These are phyloP conservation scores for Nasonia longicornis DNA, from an alignment of 1,140 invertebrate species.

Conservation along the genomic window DNA sequence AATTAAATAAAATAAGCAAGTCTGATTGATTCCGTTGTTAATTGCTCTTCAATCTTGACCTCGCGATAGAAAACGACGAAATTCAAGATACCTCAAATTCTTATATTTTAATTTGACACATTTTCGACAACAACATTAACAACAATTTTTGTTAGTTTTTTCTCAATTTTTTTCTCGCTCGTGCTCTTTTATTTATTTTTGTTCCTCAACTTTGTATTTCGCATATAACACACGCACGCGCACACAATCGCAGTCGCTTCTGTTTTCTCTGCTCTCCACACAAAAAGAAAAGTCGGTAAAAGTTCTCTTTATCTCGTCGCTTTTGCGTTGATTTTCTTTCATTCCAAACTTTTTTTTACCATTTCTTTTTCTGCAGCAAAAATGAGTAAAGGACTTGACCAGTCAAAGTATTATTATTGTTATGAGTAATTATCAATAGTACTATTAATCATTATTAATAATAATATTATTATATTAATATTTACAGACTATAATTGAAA, in stretches of 20 bases:
- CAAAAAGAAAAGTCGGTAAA: conserved; percentile 33
- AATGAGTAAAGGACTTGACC: conserved; percentile 20
- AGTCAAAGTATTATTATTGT: conserved; percentile 18
- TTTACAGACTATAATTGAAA: conserved; percentile 46
- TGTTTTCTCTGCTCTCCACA: neutral
- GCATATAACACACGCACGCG: conserved; percentile 23
- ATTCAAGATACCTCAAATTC: conserved; percentile 60
- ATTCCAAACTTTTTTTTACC: neutral
- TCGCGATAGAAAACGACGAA: conserved; percentile 7
- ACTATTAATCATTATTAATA: conserved; percentile 35
- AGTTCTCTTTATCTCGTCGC: neutral
- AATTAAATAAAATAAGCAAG: conserved; percentile 48
- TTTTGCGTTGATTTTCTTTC: neutral
- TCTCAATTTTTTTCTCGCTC: conserved; percentile 42
- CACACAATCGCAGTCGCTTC: conserved; percentile 20
- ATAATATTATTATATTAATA: conserved; percentile 39
- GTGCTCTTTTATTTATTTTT: conserved; percentile 25
- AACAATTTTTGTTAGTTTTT: conserved; percentile 60
- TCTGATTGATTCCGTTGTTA: neutral
- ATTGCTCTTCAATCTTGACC: neutral
- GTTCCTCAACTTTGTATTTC: conserved; percentile 35
- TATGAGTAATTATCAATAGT: conserved; percentile 29
- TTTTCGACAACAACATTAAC: conserved; percentile 65
- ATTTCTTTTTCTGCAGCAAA: conserved; percentile 15
- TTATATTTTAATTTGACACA: conserved; percentile 68